Conservation (phyloP, 2,888 invertebrate genomes). For the Erebia aethiops region DNA sequence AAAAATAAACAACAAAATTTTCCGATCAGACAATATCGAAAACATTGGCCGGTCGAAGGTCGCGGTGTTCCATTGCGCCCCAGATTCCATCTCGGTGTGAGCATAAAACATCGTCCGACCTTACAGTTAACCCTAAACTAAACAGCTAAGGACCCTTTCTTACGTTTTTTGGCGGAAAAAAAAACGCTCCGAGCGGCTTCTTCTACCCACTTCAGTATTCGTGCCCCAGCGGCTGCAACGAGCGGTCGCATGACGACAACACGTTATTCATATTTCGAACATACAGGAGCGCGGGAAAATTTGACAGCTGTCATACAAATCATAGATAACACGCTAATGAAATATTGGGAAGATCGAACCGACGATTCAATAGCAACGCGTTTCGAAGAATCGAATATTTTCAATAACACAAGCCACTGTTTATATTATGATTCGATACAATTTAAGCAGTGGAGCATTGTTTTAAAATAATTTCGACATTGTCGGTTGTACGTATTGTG, state of each 20-base stretch:
- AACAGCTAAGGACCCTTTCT: conserved; percentile 62
- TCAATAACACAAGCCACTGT: conserved; percentile 65
- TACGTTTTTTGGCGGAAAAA: conserved; percentile 78
- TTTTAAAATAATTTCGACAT: conserved; percentile 73
- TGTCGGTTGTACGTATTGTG: conserved; percentile 72
- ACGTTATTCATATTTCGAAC: conserved; percentile 55
- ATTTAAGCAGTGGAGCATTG: conserved; percentile 67
- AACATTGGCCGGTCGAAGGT: conserved; percentile 42
- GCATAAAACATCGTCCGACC: conserved; percentile 60
- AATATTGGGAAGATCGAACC: conserved; percentile 36
- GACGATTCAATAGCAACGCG: conserved; percentile 43
- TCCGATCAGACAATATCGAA: conserved; percentile 28
- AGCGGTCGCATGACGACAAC: conserved; percentile 65
- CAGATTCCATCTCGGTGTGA: conserved; percentile 42
- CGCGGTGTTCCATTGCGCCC: conserved; percentile 43
- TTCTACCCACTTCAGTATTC: conserved; percentile 65
- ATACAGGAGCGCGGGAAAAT: conserved; percentile 75
- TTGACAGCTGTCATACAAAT: conserved; percentile 49
- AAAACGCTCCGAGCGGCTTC: conserved; percentile 61
- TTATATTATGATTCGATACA: conserved; percentile 72
- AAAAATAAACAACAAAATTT: conserved; percentile 18
- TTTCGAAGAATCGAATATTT: conserved; percentile 55
- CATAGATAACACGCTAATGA: conserved; percentile 44
- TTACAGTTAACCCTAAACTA: conserved; percentile 74
- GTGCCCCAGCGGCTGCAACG: conserved; percentile 72